Evolutionary conservation across 2,113 vertebrate genomes (phyloP), one percentile per base, ranked within the genome.

Genomic region (Poeciliopsis retropinna): DNA sequence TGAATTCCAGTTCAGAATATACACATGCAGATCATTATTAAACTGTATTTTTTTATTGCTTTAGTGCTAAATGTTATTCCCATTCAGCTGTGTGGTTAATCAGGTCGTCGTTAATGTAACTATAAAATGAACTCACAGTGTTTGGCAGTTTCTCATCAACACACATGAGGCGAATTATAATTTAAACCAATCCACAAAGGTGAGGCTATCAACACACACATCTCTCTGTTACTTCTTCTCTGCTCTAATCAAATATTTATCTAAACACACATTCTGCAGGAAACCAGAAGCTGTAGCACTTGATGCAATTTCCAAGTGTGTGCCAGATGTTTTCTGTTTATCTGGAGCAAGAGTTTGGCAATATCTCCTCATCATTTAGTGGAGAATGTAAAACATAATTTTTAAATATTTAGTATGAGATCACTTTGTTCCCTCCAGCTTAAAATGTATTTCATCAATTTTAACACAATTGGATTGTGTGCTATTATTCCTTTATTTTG

Each of bases 181-280:
- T 73, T 34, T 71, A 60, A 72, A 67, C 37, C 60, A 11, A 19
- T 65, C 72, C 67, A 41, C 27, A 70, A 64, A 73, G 30, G 64
- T 65, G 63, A 80, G 28, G 13, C 22, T 12, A 66, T 72, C 64
- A 82, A 34, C 14, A 29, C 0, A 5, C 29, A 57, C 51, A 19
- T 57, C 71, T 22, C 41, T 34, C 60, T 64, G 71, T 71, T 60
- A 54, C 31, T 68, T 37, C 4, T 0, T 31, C 19, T 44, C 80
- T 80, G 64, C 15, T 60, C 69, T 27, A n/a, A 73, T 85, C 62
- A 89, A 82, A 88, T 79, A 89, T 83, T 76, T 41, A 87, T 79
- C 62, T 3, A 25, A 62, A 57, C 68, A 83, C 68, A 83, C 17
- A 47, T 47, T 6, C 44, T 47, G 73, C 69, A 73, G 78, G 25